phyloP scores from a whole-genome alignment of 2,888 invertebrate genomes.

The Hedya salicella region DNA sequence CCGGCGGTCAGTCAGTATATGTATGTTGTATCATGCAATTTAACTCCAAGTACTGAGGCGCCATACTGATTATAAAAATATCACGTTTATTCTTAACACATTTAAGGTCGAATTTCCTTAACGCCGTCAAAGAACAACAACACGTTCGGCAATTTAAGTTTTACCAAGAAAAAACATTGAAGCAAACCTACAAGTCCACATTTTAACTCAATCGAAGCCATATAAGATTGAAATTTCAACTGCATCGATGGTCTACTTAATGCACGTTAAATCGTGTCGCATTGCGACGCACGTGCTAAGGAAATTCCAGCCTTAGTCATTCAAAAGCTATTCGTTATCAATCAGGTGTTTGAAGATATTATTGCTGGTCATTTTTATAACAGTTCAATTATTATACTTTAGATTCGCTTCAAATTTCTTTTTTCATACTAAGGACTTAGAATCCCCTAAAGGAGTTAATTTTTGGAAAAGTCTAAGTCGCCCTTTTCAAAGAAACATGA shows the following conservation, averaged over 20 bases:
- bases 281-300: conserved; percentile 32
- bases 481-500: too few relatives aligned
- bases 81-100: too few relatives aligned
- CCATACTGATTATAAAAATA: too few relatives aligned
- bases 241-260: not conserved
- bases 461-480: too few relatives aligned
- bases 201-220: not conserved
- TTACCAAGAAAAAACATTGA: not conserved
- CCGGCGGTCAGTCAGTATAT: too few relatives aligned
- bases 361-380: not conserved
- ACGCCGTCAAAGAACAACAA: conserved; percentile 12
- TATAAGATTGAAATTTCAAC: not conserved
- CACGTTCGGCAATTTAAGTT: not conserved
- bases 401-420: too few relatives aligned
- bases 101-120: conserved; percentile 12
- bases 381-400: too few relatives aligned
- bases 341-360: conserved; percentile 27
- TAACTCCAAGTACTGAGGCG: too few relatives aligned
- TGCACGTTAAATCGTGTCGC: conserved; percentile 9
- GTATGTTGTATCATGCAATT: too few relatives aligned
- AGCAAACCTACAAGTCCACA: too few relatives aligned
- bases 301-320: conserved; percentile 40
- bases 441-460: too few relatives aligned
- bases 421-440: too few relatives aligned
- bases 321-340: conserved; percentile 25